Evolutionary conservation across 2,888 invertebrate genomes (phyloP).

Genomic region (Polydrusus cervinus): DNA sequence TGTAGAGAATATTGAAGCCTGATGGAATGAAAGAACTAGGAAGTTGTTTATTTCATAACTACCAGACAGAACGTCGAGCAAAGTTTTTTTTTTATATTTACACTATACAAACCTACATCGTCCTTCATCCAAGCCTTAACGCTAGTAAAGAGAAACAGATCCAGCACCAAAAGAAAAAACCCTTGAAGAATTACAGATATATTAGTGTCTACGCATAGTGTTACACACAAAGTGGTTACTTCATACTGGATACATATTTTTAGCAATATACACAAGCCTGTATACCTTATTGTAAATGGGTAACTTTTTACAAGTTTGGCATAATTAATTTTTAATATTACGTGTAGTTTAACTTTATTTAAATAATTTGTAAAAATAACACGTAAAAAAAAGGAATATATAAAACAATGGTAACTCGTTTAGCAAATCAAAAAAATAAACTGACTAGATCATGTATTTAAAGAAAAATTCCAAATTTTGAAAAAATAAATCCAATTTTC

Average conservation of each 20-base stretch:
- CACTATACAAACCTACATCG: slow-evolving; percentile 33
- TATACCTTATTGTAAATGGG: neutral
- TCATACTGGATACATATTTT: neutral
- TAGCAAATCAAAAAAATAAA: neutral
- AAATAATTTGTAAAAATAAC: slow-evolving; percentile 4
- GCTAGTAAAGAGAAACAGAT: neutral
- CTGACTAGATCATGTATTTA: slow-evolving; percentile 10
- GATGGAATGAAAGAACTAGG: too few relatives aligned
- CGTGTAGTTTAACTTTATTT: neutral
- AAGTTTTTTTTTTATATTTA: neutral
- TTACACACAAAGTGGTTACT: slow-evolving; percentile 12
- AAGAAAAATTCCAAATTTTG: slow-evolving; percentile 3
- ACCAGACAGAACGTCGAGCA: too few relatives aligned
- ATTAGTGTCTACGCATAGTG: slow-evolving; percentile 33
- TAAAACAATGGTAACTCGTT: slow-evolving; percentile 9
- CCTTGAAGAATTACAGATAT: slow-evolving; percentile 21
- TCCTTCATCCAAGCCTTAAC: slow-evolving; percentile 13
- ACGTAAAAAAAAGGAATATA: slow-evolving; percentile 20
- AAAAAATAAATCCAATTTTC: slow-evolving; percentile 8
- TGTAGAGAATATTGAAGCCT: too few relatives aligned
- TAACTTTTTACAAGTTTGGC: slow-evolving; percentile 21
- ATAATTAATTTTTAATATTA: slow-evolving; percentile 22
- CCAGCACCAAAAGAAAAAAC: slow-evolving; percentile 28
- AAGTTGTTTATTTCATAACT: too few relatives aligned
- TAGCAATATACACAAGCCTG: slow-evolving; percentile 29